Percentiles rank a stretch among this genome's conserved stretches.
These are phyloP conservation scores for Lagocephalus sceleratus DNA, from an alignment of 2,797 vertebrate species.

Conservation along the genomic window DNA sequence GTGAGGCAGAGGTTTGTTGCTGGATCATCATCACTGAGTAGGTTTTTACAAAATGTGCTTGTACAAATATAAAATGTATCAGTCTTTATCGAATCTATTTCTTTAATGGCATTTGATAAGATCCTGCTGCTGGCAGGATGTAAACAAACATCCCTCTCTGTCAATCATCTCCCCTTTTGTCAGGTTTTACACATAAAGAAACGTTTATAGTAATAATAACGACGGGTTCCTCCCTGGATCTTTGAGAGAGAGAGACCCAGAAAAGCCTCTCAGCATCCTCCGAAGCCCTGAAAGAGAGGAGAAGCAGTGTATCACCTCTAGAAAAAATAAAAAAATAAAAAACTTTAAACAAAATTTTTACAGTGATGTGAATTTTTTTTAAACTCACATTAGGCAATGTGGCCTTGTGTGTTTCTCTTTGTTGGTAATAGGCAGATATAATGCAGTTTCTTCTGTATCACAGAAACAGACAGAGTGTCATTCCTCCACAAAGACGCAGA, in stretches of 20 bases:
- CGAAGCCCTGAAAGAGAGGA: slow-evolving; percentile 53
- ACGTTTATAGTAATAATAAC: slow-evolving; percentile 47
- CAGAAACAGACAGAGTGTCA: slow-evolving; percentile 8
- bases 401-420: slow-evolving; percentile 69
- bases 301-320: slow-evolving; percentile 2
- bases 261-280: slow-evolving; percentile 45
- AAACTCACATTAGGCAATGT: slow-evolving; percentile 60
- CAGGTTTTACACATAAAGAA: slow-evolving; percentile 47
- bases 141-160: slow-evolving; percentile 49
- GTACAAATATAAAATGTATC: slow-evolving; percentile 68
- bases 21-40: slow-evolving; percentile 59
- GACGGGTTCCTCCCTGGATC: slow-evolving; percentile 37
- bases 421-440: slow-evolving; percentile 81
- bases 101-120: slow-evolving; percentile 55
- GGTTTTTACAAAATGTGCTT: slow-evolving; percentile 66
- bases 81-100: slow-evolving; percentile 40
- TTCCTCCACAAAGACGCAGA: background rate
- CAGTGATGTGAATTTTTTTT: background rate
- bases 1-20: slow-evolving; percentile 66
- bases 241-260: slow-evolving; percentile 17
- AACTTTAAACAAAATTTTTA: background rate
- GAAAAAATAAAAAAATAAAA: background rate
- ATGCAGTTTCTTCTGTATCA: slow-evolving; percentile 79
- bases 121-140: slow-evolving; percentile 41
- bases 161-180: slow-evolving; percentile 34